These are phyloP conservation scores for Rhorus exstirpatorius DNA, from an alignment of 2,888 invertebrate genomes.

Conservation along the genomic window DNA sequence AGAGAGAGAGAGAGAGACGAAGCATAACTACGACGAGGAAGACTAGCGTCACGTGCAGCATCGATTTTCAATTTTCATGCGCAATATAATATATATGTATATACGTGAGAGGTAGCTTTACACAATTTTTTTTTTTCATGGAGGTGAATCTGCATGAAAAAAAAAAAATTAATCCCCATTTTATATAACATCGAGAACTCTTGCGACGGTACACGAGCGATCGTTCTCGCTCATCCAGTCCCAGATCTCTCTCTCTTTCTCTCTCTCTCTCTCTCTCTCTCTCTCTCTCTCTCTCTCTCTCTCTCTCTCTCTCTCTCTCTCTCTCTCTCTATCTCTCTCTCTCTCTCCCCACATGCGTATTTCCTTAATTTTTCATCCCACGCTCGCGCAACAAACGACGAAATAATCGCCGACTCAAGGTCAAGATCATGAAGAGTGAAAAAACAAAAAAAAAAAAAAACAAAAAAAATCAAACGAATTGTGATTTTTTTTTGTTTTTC, in stretches of 20 bases:
- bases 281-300: too few species aligned
- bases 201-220: neutral
- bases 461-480: neutral
- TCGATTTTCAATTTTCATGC: constrained; percentile 61
- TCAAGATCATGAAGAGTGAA: neutral
- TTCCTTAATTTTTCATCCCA: constrained; percentile 9
- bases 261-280: too few species aligned
- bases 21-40: constrained; percentile 19
- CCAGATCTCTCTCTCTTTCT: neutral
- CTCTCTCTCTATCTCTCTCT: neutral
- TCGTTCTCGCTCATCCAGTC: neutral
- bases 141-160: too few species aligned
- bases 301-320: too few species aligned
- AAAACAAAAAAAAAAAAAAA: neutral
- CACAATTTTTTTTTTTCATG: neutral
- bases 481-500: too few species aligned
- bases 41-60: constrained; percentile 57
- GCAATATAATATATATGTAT: constrained; percentile 34
- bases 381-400: neutral
- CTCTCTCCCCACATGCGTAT: constrained; percentile 1
- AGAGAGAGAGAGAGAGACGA: neutral
- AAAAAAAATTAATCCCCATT: neutral
- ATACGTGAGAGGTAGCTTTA: neutral
- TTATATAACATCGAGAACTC: neutral
- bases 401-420: constrained; percentile 33